Evolutionary conservation across 2,797 vertebrate genomes (phyloP).

Genomic region (Lemur catta): DNA sequence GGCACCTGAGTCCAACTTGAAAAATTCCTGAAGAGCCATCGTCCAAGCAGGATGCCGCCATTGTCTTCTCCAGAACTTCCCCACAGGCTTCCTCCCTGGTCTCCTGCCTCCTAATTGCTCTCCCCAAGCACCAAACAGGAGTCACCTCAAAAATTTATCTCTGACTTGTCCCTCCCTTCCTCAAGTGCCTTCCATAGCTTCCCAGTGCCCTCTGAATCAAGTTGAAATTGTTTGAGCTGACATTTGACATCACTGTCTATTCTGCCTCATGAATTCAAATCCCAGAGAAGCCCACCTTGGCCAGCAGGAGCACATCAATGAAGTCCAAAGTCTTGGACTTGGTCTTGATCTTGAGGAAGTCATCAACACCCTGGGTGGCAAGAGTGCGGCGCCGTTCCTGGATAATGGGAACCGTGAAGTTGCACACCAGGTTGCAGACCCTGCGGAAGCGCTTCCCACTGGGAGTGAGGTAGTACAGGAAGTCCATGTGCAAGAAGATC

Average conservation of each 20-base stretch:
- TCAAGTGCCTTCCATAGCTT: not conserved
- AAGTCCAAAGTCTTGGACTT: slow-evolving; percentile 85
- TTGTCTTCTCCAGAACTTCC: not conserved
- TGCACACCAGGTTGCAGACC: not conserved
- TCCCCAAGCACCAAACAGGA: not conserved
- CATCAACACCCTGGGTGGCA: not conserved
- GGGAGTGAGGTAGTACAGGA: not conserved
- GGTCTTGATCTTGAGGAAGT: slow-evolving; percentile 59
- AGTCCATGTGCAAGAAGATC: not conserved
- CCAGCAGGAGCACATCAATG: slow-evolving; percentile 89
- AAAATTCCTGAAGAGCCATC: not conserved
- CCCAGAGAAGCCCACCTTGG: slow-evolving; percentile 81
- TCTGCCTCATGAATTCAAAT: not conserved
- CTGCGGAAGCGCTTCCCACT: not conserved
- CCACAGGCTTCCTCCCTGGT: not conserved
- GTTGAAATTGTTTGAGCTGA: not conserved
- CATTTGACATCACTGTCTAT: too few relatives aligned
- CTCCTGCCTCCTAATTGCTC: not conserved
- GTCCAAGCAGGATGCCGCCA: not conserved
- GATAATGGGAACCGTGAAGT: not conserved
- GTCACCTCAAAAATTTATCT: not conserved
- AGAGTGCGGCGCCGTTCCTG: not conserved
- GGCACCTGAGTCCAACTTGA: not conserved
- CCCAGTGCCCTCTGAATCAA: not conserved
- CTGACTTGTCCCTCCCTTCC: not conserved